A percentile compares a stretch with the other conserved stretches of the same genome.
Evolutionary conservation across 2,113 vertebrate genomes (phyloP).

Genomic region (Channa maculata): DNA sequence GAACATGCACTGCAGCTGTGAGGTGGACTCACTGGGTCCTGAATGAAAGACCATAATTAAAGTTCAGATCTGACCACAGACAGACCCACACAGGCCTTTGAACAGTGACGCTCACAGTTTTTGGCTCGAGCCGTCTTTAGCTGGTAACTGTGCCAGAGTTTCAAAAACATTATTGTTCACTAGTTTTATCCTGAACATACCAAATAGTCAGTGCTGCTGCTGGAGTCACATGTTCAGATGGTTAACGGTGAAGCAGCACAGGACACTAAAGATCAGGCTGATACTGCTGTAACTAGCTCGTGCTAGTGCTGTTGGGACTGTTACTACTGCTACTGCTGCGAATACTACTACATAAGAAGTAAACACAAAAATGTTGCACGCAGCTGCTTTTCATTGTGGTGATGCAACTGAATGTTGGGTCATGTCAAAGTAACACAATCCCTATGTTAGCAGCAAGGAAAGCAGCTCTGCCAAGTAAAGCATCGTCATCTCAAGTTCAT

Average conservation of each 20-base stretch:
- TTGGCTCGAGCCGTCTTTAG: not conserved
- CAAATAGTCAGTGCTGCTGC: not conserved
- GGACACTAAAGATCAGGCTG: too few relatives aligned
- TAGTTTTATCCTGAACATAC: slow-evolving; percentile 1
- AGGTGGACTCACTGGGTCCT: slow-evolving; percentile 3
- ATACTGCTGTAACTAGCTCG: too few relatives aligned
- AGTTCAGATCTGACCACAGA: slow-evolving; percentile 18
- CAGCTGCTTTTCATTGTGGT: too few relatives aligned
- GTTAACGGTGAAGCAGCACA: not conserved
- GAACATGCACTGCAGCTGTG: slow-evolving; percentile 16
- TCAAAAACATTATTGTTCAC: not conserved
- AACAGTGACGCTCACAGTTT: slow-evolving; percentile 5
- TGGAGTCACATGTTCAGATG: not conserved
- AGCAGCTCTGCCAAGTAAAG: too few relatives aligned
- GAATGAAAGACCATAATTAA: slow-evolving; percentile 29
- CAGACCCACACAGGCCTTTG: slow-evolving; percentile 24
- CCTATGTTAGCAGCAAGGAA: too few relatives aligned
- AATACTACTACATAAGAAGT: not conserved
- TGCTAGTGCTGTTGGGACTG: not conserved
- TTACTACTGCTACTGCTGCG: not conserved
- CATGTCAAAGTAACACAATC: too few relatives aligned
- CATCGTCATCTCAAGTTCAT: too few relatives aligned
- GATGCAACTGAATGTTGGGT: too few relatives aligned
- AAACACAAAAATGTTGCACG: too few relatives aligned
- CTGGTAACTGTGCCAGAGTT: not conserved